Base-by-base conservation (phyloP, 2,113 vertebrate species). In the Fregetta grallaria region DNA sequence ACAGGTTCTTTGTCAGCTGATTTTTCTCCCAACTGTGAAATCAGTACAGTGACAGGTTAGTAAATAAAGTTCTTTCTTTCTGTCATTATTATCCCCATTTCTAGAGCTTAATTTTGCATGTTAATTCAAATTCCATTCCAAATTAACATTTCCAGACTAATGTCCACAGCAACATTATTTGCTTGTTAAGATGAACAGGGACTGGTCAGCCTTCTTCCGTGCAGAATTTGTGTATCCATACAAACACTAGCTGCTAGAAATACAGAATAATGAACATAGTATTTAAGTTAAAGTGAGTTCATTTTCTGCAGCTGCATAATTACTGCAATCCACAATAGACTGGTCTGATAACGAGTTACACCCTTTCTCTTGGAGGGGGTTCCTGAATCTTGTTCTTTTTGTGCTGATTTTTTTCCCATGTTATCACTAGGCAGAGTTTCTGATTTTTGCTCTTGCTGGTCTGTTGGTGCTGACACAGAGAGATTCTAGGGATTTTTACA, bases 301-400 rank as follows among this genome's bases (percentile, higher is more conserved):
- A 83, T 97, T 92, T 97, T 96, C 92, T 96, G 87, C 90, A 96
- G 96, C 97, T 96, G 92, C 92, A 63, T 96, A 95, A 97, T 97
- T 97, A 88, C 96, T 96, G 87, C 93, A 96, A 94, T 88, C 71
- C 92, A 97, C 94, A 97, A 96, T 94, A 96, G 97, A 74, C 71
- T 52, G n/a, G 70, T 76, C 88, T 97, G 88, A 92, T 97, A 95
- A 96, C 91, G 95, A 94, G 91, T 96, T 97, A 92, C 92, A 92
- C 94, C 90, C 96, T 95, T 95, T 92, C 87, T 91, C 80, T 95
- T 93, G 84, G 87, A 97, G 87, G 47, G 50, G 30, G 40, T 85
- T 96, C 85, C 80, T 82, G 92, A 92, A 89, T 95, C 89, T 92
- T 88, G 76, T 95, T 87, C 82, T 98, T 97, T 97, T 97, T 97